Base-by-base conservation (phyloP, 1,140 invertebrate species). In the Drosophila paulistorum region DNA sequence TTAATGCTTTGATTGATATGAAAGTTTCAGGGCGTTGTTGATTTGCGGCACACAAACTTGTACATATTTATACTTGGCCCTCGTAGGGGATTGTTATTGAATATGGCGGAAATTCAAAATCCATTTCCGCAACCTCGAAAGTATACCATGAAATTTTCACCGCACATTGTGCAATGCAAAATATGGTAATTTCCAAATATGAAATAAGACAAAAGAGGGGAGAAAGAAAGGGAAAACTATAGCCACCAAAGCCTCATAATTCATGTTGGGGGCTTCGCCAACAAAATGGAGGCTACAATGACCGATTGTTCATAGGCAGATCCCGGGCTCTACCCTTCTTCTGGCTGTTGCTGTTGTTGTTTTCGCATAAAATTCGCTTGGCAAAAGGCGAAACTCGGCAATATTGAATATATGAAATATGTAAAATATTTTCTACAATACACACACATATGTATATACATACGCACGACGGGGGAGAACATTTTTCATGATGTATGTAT, bases 331-430 rank as follows among this genome's bases (percentile, higher is more conserved):
- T 10, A 0, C 23, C 41, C 30, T 26, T 42, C 41, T n/a, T 63
- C 3, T 37, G 35, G 3, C 11, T 57, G 45, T 3, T 17, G 45
- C n/a, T 20, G 45, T 41, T 55, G 17, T 14, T 55, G 23, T 35
- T 39, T 57, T 75, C 37, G 42, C 30, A 70, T 62, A 69, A 77
- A 60, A 68, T 68, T 64, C 9, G 68, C 35, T 65, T 11, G 58
- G 17, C 68, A 68, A 62, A 68, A 60, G 55, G 41, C 54, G 54
- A 59, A 6, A 65, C 72, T 65, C 66, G 60, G 77, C 80, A 89
- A 80, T 87, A 89, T 89, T 89, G 84, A 89, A 89, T 89, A 83
- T 80, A 87, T 87, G 82, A 89, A 83, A 77, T 78, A 77, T 71
- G 71, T 70, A 68, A 63, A 80, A 87, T 87, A 80, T 83, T 89